Percentiles rank a stretch among this genome's conserved stretches.
These are phyloP conservation scores for Mormyrus proboscirostris DNA, from an alignment of 2,797 vertebrate species.

Conservation along the genomic window DNA sequence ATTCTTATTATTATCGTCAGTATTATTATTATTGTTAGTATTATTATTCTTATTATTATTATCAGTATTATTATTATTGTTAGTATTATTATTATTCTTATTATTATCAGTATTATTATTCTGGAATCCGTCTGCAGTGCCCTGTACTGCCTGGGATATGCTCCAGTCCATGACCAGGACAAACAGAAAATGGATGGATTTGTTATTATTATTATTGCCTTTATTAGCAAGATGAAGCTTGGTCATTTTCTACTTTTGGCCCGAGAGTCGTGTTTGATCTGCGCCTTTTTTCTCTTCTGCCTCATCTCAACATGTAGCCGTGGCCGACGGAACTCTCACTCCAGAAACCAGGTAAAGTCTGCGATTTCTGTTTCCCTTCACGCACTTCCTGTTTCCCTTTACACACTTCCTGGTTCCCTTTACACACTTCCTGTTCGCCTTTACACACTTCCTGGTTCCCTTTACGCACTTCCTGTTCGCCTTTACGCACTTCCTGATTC, in stretches of 20 bases:
- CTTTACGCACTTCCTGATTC: background rate
- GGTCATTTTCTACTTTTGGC: background rate
- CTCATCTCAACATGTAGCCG: slow-evolving; percentile 59
- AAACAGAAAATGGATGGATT: background rate
- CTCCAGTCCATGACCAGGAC: background rate
- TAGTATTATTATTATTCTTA: too few species aligned
- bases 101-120: too few species aligned
- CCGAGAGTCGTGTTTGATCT: background rate
- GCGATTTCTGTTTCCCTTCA: background rate
- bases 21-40: too few species aligned
- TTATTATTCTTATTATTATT: too few species aligned
- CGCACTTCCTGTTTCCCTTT: background rate
- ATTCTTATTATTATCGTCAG: too few species aligned
- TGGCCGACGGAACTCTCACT: slow-evolving; percentile 94
- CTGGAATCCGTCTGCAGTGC: too few species aligned
- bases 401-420: too few species aligned
- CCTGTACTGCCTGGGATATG: background rate
- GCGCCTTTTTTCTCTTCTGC: background rate
- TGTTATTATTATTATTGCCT: background rate
- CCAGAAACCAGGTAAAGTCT: slow-evolving; percentile 85
- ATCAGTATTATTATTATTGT: too few species aligned
- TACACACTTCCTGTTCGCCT: too few species aligned
- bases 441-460: background rate
- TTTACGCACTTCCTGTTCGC: background rate
- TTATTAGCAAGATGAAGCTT: background rate